Evolutionary conservation across 2,797 vertebrate genomes (phyloP), one percentile per base, ranked within the genome.

Genomic region (Takifugu rubripes): DNA sequence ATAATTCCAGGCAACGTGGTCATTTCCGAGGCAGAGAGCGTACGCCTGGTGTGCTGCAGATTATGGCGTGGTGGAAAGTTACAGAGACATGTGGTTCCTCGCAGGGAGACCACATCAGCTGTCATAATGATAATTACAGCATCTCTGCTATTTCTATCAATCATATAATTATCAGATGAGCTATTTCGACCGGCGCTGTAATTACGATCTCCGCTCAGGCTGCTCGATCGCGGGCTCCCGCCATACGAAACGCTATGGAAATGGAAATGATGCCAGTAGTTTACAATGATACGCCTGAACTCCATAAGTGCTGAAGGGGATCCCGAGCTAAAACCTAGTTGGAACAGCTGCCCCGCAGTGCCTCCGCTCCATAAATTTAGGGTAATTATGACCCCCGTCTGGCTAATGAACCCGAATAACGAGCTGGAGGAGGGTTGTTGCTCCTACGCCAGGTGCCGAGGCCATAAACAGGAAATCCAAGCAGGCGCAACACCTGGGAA

Each of bases 1-100:
- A 88, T 92, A 91, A 92, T 93, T 90, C 85, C 79, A 81, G 82
- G 86, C 78, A 91, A 87, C 80, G 69, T 89, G 84, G 85, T 84
- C 77, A 87, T 91, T 92, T 93, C 80, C 82, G 47, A 55, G 72
- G 87, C 83, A 71, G 75, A 69, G 85, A 83, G 78, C 83, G 70
- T 74, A 84, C 88, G 89, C 78, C 82, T 90, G 77, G 81, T 83
- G 75, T 76, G 85, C 87, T 81, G 84, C 84, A 85, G 87, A 89
- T 91, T 91, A 89, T 81, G 80, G 84, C 79, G 75, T 79, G 84
- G 78, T 87, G 82, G 77, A 78, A 85, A 89, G 78, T 69, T 87
- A 81, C 78, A 85, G 88, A 86, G 86, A 78, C 68, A 12, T 33
- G 84, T 45, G 88, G 90, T 90, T 91, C 90, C 85, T 87, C 84